phyloP scores from a whole-genome alignment of 2,113 vertebrate genomes.

The Anhinga anhinga region DNA sequence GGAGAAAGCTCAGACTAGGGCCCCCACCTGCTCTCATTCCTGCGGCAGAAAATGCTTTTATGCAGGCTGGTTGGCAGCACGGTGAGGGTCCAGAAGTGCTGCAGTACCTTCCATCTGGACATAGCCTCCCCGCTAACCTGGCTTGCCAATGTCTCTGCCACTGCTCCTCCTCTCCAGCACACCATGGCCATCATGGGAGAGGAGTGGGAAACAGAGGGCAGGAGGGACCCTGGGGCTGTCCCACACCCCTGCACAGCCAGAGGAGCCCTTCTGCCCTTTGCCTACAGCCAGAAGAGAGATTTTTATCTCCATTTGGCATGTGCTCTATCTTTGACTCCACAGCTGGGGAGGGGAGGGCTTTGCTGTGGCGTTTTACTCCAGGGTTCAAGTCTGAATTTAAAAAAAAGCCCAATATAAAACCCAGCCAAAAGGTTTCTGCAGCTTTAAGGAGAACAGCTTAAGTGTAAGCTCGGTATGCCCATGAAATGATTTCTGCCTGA shows the following conservation, averaged over 20 bases:
- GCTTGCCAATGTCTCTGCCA: neutral
- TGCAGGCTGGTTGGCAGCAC: neutral
- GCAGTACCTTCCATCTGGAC: neutral
- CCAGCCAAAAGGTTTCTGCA: neutral
- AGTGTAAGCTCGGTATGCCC: neutral
- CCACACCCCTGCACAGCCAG: neutral
- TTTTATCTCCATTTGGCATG: neutral
- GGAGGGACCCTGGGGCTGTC: neutral
- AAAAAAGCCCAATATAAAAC: neutral
- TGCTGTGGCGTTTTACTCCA: neutral
- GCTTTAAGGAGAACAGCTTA: neutral
- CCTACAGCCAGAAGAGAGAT: neutral
- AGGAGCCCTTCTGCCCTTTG: neutral
- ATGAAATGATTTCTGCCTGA: neutral
- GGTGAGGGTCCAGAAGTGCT: neutral
- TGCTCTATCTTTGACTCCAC: neutral
- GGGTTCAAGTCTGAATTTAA: neutral
- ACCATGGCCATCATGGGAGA: neutral
- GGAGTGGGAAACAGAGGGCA: accelerated
- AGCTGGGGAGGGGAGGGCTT: neutral
- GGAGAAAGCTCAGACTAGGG: neutral
- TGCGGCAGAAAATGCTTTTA: neutral
- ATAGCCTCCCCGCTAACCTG: neutral
- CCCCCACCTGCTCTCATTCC: neutral
- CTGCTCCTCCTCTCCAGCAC: neutral